A percentile compares a stretch with the other conserved stretches of the same genome.
Conservation (phyloP, 2,113 vertebrate species). For the Romanogobio albipinnatus region DNA sequence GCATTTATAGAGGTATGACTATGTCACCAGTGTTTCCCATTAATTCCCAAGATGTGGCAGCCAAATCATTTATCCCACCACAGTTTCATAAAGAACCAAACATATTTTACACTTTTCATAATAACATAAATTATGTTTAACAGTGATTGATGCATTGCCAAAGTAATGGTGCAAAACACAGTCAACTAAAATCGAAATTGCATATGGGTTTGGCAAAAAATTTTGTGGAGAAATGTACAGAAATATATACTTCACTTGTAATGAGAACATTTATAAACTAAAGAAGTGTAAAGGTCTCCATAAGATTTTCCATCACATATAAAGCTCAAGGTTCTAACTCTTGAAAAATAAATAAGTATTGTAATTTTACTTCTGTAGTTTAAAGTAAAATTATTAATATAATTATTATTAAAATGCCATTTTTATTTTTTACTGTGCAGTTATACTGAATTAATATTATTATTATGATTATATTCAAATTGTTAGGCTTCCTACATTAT, state of each 20-base stretch:
- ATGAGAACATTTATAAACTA: no score
- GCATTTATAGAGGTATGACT: constrained; percentile 78
- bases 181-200: background rate
- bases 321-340: no score
- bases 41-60: background rate
- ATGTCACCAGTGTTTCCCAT: background rate
- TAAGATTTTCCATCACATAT: no score
- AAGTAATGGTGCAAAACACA: background rate
- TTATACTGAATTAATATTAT: no score
- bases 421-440: no score
- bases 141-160: background rate
- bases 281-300: no score
- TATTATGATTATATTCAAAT: background rate
- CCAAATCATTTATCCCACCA: background rate
- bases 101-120: background rate
- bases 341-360: no score
- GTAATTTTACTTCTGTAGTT: no score
- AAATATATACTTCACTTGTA: no score
- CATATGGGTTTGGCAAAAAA: background rate
- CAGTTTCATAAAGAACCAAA: background rate
- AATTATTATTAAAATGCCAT: no score
- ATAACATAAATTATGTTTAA: background rate
- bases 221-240: no score
- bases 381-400: no score
- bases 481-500: background rate